Evolutionary conservation across 2,113 vertebrate genomes (phyloP), one percentile per base, ranked within the genome.

Genomic region (Beaufortia kweichowensis): DNA sequence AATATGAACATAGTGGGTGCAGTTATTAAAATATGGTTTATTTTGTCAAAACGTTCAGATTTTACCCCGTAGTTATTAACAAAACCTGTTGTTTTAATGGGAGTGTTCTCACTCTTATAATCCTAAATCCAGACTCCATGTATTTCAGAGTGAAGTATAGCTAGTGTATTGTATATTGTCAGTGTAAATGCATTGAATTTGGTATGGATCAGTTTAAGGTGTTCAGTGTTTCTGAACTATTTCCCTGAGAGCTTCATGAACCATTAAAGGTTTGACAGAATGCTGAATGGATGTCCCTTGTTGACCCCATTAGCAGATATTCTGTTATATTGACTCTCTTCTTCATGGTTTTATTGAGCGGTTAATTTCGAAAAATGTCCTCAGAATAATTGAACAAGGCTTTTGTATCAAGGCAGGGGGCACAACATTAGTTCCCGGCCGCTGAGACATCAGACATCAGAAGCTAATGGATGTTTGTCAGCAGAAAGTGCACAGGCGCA

Each of bases 391-490:
- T 70, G 29, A 56, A 56, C 67, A 56, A 56, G 29, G 67, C 67
- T 55, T 70, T 56, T 55, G 29, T 55, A 17, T 33, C 29, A 35
- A 55, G 29, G 29, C 48, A 21, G 48, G n/a, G n/a, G n/a, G 48
- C 48, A 21, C n/a, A 8, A 21, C 48, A 8, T 53, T 21, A 10
- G 48, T 53, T n/a, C 48, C 19, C 15, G 19, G 48, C 48, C 28
- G 48, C 28, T 0, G 65, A 68, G 46, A 69, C 67, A 69, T 50
- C 26, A 7, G 65, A 50, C 65, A 31, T 55, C 48, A 70, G 41
- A 15, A 11, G 67, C 67, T 70, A 70, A 70, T 70, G 67, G 67
- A 55, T 41, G 65, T 67, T 67, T 77, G 63, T 57, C 63, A 59
- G 31, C 75, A 57, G 23, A 57, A 77, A 46, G 6, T 10, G 63